Conservation (phyloP, 2,797 vertebrate genomes). For the Adelosebastes latens region DNA sequence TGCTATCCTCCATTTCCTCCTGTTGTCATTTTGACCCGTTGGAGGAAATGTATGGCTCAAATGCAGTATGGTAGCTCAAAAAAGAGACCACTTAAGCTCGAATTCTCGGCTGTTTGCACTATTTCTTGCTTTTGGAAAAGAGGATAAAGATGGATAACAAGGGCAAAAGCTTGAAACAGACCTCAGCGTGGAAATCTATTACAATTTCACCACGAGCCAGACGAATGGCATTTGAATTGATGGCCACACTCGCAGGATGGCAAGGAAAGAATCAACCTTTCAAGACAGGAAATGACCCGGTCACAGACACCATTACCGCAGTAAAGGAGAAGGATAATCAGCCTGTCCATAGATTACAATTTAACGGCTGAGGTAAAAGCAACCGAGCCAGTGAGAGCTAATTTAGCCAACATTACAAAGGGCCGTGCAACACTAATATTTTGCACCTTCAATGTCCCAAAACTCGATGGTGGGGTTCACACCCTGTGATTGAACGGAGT, state of each 20-base stretch:
- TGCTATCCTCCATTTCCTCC: conserved; percentile 17
- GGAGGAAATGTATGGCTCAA: conserved; percentile 30
- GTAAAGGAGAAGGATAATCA: conserved; percentile 64
- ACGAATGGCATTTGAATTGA: conserved; percentile 52
- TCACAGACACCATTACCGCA: conserved; percentile 62
- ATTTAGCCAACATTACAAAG: conserved; percentile 36
- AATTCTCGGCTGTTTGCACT: conserved; percentile 31
- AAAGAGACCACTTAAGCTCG: conserved; percentile 13
- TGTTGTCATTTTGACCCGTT: conserved; percentile 26
- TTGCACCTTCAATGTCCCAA: conserved; percentile 6
- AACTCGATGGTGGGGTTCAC: not conserved
- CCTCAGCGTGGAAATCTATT: conserved; percentile 34
- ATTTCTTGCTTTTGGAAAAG: conserved; percentile 32
- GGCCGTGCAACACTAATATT: conserved; percentile 32
- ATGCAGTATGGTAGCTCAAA: conserved; percentile 13
- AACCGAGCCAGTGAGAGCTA: conserved; percentile 38
- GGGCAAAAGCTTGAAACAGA: conserved; percentile 46
- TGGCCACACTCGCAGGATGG: conserved; percentile 17
- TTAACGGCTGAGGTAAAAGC: conserved; percentile 51
- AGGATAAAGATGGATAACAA: conserved; percentile 4
- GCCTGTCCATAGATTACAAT: conserved; percentile 63
- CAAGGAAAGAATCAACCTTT: conserved; percentile 53
- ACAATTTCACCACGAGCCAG: conserved; percentile 29
- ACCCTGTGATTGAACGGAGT: conserved; percentile 35
- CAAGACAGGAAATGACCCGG: conserved; percentile 57